Evolutionary conservation across 2,888 invertebrate species (phyloP).

Genomic region (Dicycla oo): DNA sequence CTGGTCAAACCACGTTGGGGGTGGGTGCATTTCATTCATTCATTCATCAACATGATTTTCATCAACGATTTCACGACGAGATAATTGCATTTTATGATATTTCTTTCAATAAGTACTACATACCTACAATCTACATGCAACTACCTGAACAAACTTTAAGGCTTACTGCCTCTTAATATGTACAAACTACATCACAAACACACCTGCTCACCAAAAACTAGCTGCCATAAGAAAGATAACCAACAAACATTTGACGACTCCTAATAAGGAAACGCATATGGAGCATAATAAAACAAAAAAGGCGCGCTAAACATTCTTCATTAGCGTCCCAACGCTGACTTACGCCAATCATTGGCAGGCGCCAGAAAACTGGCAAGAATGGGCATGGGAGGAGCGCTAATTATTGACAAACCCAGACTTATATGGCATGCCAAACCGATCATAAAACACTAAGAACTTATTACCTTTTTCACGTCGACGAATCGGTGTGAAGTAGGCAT

Average conservation of each 20-base stretch:
- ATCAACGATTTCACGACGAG: too few species aligned
- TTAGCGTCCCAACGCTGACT: constrained; percentile 71
- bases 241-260: constrained; percentile 50
- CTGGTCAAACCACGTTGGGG: too few species aligned
- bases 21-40: too few species aligned
- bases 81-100: too few species aligned
- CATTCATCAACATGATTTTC: too few species aligned
- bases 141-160: constrained; percentile 12
- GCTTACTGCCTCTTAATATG: constrained; percentile 28
- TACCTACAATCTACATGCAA: too few species aligned
- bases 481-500: constrained; percentile 72
- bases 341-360: constrained; percentile 73
- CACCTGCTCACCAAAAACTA: constrained; percentile 60
- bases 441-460: constrained; percentile 75
- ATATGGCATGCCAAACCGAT: constrained; percentile 68
- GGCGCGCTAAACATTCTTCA: constrained; percentile 78
- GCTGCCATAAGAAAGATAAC: constrained; percentile 56
- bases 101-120: too few species aligned
- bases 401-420: constrained; percentile 66
- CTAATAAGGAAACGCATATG: constrained; percentile 66
- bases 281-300: constrained; percentile 71
- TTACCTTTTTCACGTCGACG: constrained; percentile 75
- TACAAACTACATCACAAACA: constrained; percentile 49
- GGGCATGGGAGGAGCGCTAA: constrained; percentile 79
- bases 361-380: constrained; percentile 71